Conservation (phyloP, 2,113 vertebrate species). For the Muntiacus muntjak region DNA sequence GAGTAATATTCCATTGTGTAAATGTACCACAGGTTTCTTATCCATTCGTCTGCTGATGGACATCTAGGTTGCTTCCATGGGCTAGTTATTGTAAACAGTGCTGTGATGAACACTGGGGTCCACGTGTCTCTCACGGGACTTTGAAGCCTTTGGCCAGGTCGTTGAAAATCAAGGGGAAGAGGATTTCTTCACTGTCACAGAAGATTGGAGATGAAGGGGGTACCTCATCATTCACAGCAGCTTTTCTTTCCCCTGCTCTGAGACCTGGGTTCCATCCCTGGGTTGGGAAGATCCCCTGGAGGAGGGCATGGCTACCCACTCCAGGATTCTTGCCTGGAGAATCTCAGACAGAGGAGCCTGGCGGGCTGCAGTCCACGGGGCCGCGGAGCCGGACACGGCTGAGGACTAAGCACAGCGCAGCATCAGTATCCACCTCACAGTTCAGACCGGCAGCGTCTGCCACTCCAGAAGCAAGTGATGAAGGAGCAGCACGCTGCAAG, state of each 20-base stretch:
- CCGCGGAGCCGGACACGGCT: background rate
- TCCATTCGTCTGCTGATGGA: accelerated
- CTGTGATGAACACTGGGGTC: accelerated
- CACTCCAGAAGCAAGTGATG: background rate
- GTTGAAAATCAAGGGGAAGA: background rate
- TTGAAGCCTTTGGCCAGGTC: background rate
- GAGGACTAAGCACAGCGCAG: background rate
- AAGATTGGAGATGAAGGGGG: background rate
- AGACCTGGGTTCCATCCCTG: background rate
- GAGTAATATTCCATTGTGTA: background rate
- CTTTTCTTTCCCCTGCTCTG: background rate
- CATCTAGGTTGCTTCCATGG: background rate
- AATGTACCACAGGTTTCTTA: background rate
- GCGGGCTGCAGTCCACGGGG: background rate
- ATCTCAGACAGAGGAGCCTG: background rate
- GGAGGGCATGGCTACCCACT: background rate
- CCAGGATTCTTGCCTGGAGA: background rate
- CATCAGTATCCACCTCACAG: background rate
- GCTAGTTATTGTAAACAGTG: background rate
- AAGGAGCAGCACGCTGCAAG: background rate
- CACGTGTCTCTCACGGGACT: background rate
- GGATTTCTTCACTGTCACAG: background rate
- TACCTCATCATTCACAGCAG: background rate
- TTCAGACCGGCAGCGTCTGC: background rate
- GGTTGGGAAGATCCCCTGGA: background rate